These are phyloP conservation scores for Meles meles DNA, from an alignment of 2,113 vertebrate genomes.

Conservation along the genomic window DNA sequence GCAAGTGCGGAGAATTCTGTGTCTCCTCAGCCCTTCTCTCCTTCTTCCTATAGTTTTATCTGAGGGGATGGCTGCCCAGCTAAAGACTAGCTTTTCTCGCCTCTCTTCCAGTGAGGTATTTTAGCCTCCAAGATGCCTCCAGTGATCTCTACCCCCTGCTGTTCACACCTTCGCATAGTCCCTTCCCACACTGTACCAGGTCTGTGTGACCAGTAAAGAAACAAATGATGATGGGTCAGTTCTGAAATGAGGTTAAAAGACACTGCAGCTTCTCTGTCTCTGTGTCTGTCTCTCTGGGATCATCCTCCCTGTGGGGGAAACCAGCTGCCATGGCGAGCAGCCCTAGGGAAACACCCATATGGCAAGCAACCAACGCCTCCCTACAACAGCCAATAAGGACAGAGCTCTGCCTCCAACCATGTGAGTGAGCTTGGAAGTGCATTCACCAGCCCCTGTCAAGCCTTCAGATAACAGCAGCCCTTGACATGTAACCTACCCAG, in stretches of 20 bases:
- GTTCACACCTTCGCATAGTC: background rate
- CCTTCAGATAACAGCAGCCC: background rate
- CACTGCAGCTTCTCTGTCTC: background rate
- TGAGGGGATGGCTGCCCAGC: background rate
- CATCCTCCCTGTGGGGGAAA: background rate
- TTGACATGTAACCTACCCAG: background rate
- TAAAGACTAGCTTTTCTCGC: background rate
- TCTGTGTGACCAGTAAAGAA: background rate
- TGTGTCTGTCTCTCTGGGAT: background rate
- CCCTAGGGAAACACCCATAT: background rate
- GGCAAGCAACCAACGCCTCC: background rate
- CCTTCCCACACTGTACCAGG: background rate
- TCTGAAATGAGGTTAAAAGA: background rate
- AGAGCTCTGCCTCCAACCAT: background rate
- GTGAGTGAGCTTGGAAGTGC: background rate
- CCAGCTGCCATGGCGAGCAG: background rate
- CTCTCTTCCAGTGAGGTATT: background rate
- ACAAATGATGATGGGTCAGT: background rate
- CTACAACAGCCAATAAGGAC: background rate
- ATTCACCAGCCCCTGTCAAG: background rate
- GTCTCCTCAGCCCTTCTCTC: background rate
- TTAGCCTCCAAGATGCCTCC: background rate
- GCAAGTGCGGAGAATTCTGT: background rate
- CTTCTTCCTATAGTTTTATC: background rate
- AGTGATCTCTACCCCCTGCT: background rate